phyloP scores from a whole-genome alignment of 1,140 invertebrate species.

The Panagrolaimus sp. region DNA sequence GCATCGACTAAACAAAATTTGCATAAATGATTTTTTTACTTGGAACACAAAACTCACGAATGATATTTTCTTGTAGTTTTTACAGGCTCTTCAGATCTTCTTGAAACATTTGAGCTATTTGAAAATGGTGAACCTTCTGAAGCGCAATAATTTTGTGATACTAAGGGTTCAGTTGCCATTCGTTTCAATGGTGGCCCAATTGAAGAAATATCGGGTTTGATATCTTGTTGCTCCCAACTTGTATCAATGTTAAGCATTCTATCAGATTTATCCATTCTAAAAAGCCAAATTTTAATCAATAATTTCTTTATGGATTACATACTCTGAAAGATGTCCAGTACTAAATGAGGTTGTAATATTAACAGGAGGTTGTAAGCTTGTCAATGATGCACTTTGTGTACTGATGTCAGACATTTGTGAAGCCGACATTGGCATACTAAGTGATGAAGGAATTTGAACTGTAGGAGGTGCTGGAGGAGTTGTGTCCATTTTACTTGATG shows the following conservation, averaged over 20 bases:
- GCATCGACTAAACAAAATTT: conserved; percentile 11
- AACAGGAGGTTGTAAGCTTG: no score
- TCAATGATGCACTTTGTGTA: no score
- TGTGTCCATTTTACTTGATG: neutral
- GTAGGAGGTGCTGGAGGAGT: neutral
- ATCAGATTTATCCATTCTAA: conserved; percentile 10
- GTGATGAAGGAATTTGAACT: neutral
- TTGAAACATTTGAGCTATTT: conserved; percentile 14
- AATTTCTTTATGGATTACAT: no score
- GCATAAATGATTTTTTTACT: neutral
- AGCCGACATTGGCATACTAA: neutral
- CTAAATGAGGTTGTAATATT: no score
- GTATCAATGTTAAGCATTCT: conserved; percentile 13
- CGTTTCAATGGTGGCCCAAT: conserved; percentile 2
- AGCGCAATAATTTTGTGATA: neutral
- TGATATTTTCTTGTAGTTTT: conserved; percentile 7
- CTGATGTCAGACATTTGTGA: conserved; percentile 5
- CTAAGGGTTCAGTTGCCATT: conserved; percentile 1
- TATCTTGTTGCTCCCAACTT: conserved; percentile 9
- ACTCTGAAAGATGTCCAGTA: no score
- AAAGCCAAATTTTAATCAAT: neutral
- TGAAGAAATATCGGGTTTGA: conserved; percentile 9
- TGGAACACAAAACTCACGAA: neutral
- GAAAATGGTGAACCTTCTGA: conserved; percentile 14
- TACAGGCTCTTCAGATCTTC: neutral